These are phyloP conservation scores for Aporophyla lueneburgensis DNA, from an alignment of 2,888 invertebrate species.

Conservation along the genomic window DNA sequence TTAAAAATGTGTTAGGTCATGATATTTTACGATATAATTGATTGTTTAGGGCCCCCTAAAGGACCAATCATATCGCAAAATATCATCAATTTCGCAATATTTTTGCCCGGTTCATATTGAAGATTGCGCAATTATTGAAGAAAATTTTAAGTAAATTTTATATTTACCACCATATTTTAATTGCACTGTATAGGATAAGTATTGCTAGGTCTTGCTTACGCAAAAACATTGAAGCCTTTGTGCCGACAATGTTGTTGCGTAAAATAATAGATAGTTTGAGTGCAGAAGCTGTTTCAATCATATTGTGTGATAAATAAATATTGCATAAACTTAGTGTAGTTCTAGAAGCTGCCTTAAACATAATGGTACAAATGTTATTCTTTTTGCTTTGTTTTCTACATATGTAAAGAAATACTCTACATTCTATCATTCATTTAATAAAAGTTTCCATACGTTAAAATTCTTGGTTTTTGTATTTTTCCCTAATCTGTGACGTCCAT, in stretches of 20 bases:
- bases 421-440: slow-evolving; percentile 35
- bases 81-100: neutral
- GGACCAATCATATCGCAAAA: neutral
- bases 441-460: slow-evolving; percentile 29
- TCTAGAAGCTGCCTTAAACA: neutral
- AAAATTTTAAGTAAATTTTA: neutral
- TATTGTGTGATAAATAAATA: neutral
- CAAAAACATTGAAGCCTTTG: neutral
- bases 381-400: slow-evolving; percentile 33
- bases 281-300: neutral
- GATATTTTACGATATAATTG: too few species aligned
- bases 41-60: neutral
- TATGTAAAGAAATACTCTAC: slow-evolving; percentile 42
- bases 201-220: too few species aligned
- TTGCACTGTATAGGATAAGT: too few species aligned
- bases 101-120: too few species aligned
- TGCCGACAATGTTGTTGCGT: neutral
- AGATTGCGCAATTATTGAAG: neutral
- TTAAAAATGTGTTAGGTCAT: slow-evolving; percentile 15
- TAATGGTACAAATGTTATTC: slow-evolving; percentile 52
- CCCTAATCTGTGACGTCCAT: slow-evolving; percentile 36
- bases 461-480: slow-evolving; percentile 13
- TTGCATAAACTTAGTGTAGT: too few species aligned
- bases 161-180: too few species aligned
- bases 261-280: neutral